A percentile compares a stretch with the other conserved stretches of the same genome.
Conservation (phyloP, 1,140 invertebrate species). For the Apis cerana region DNA sequence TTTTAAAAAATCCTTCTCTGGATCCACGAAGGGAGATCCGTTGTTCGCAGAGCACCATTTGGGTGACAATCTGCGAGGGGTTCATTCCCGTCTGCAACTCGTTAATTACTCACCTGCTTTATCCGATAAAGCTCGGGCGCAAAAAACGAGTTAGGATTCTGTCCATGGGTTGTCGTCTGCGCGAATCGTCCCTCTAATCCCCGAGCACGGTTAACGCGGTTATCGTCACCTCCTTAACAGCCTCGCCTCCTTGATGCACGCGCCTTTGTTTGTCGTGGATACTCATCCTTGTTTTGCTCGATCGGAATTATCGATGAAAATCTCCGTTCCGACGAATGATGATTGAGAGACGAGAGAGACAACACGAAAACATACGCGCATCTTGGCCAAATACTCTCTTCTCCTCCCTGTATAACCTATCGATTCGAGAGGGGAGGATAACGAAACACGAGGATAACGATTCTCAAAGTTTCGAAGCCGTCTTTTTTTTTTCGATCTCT, state of each 20-base stretch:
- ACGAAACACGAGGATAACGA: background rate
- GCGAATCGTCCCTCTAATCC: background rate
- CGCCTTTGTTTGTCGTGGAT: background rate
- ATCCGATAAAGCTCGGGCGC: background rate
- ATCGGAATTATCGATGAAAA: no score
- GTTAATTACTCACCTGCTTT: background rate
- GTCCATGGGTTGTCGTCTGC: background rate
- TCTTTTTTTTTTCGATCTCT: constrained; percentile 3
- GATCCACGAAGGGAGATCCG: no score
- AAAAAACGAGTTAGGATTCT: background rate
- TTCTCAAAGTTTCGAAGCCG: constrained; percentile 6
- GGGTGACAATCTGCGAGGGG: no score
- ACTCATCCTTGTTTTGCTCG: background rate
- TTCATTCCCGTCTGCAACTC: background rate
- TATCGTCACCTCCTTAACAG: background rate
- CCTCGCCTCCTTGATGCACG: background rate
- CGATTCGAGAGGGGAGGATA: background rate
- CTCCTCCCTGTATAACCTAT: background rate
- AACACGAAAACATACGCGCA: no score
- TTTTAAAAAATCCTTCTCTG: no score
- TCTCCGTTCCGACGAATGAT: no score
- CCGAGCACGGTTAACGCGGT: background rate
- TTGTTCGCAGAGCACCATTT: no score
- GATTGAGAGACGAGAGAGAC: no score
- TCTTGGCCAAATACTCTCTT: no score